Evolutionary conservation across 2,113 vertebrate genomes (phyloP), one percentile per base, ranked within the genome.

Genomic region (Dromaius novaehollandiae): DNA sequence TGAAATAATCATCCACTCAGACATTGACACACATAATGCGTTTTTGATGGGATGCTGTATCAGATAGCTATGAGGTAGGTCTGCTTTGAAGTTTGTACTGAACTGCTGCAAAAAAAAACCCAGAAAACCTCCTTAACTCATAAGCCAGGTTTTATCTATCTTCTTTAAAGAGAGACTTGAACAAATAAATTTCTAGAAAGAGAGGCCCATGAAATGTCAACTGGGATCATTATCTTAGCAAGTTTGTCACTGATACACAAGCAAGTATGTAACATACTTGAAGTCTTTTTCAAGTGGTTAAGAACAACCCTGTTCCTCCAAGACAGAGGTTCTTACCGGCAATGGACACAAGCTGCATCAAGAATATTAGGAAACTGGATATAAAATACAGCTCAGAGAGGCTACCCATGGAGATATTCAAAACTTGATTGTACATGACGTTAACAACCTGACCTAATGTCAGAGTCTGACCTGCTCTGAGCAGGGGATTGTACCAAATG

Each of bases 251-350:
- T 8, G 11, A 26, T 32, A 7, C 0, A 11, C 6, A 61, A 83
- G 14, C 0, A 0, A 78, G 19, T 6, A 28, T 7, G 7, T 28
- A 79, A 38, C 22, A 60, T 19, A 50, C 5, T 25, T 2, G 5
- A 60, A 58, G 69, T 78, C 48, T 61, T 83, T 46, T 50, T 63
- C 11, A 76, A 70, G 28, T 0, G 38, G 2, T 9, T 53, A 25
- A 11, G 63, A 65, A 65, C 17, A 11, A 46, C 21, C 24, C 58
- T 61, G 28, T 76, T 1, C 1, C 56, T 0, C 11, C 63, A 65
- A 69, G 69, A 26, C 9, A 15, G 55, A 56, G 32, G 56, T 60
- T 60, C 56, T 60, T 60, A 60, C 30, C 3, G 5, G 32, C 48
- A 69, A 42, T 2, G 21, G 70, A 60, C 19, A 40, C 5, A 50